Evolutionary conservation across 1,140 invertebrate genomes (phyloP), one percentile per base, ranked within the genome.

Genomic region (fruit fly (Drosophila melanogaster)): DNA sequence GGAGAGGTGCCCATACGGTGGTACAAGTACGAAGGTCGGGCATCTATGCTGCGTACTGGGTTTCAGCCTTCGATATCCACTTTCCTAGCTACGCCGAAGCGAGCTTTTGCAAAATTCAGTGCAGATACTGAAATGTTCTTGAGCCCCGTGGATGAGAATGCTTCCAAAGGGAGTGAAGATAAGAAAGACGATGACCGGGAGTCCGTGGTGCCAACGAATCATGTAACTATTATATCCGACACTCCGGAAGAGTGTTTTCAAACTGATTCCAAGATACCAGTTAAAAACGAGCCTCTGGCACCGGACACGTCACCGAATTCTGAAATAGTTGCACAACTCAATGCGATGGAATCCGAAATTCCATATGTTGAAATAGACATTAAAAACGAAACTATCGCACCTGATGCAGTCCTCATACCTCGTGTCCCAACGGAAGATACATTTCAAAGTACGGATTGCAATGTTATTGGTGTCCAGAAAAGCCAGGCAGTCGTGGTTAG

Each of bases 31-130:
- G 24, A 67, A 30, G 81, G 86, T 1, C 33, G 15, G 10, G 61
- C 60, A 0, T 57, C 62, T 3, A 67, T 81, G 74, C 38, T 83
- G 10, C 49, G 60, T 35, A 89, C 47, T n/a, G 54, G 58, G 1
- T 89, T 64, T 47, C 85, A 90, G 33, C 80, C 77, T 1, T 69
- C 85, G 1, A 90, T 89, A 38, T 43, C 80, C 7, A 53, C 66
- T 5, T 89, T 67, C 22, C 12, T 90, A 4, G 47, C 53, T 19
- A 74, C 61, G 2, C 65, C 79, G 7, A 46, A 60, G 8, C 46
- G 33, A 0, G 35, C 11, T 7, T 1, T 33, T 12, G 44, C 47
- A 7, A n/a, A 19, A 14, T 14, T 51, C 1, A 14, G 3, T 5
- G 44, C 30, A 19, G 44, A n/a, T 22, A 35, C 7, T 17, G 26